phyloP scores from a whole-genome alignment of 2,888 invertebrate genomes.

The Rutpela maculata region DNA sequence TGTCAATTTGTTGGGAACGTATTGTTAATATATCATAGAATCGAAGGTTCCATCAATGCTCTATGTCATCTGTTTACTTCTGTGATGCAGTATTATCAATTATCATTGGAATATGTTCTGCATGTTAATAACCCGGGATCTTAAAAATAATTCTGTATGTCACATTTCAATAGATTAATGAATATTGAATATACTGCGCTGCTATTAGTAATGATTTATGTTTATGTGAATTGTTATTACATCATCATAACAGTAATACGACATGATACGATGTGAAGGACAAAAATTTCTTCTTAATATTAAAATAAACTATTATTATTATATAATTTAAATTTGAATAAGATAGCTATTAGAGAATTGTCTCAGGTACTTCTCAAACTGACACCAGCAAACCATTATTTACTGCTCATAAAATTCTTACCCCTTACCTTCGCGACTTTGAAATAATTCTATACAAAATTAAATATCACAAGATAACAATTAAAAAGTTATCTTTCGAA shows the following conservation, averaged over 20 bases:
- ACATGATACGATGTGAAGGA: no score
- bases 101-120: background rate
- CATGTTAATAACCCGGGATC: background rate
- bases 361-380: no score
- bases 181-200: background rate
- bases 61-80: background rate
- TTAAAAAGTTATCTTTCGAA: no score
- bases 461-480: no score
- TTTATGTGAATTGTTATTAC: conserved; percentile 6
- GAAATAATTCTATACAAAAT: no score
- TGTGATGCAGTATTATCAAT: background rate
- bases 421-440: no score
- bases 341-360: no score
- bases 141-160: conserved; percentile 1
- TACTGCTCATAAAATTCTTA: no score
- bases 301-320: no score
- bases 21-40: background rate
- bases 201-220: conserved; percentile 12
- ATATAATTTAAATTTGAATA: no score
- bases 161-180: conserved; percentile 1
- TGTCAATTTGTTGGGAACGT: background rate
- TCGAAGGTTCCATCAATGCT: background rate
- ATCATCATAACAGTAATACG: conserved; percentile 8
- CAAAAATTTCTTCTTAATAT: no score
- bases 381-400: no score